Evolutionary conservation across 2,888 invertebrate genomes (phyloP), one percentile per base, ranked within the genome.

Genomic region (Eudemis profundana): DNA sequence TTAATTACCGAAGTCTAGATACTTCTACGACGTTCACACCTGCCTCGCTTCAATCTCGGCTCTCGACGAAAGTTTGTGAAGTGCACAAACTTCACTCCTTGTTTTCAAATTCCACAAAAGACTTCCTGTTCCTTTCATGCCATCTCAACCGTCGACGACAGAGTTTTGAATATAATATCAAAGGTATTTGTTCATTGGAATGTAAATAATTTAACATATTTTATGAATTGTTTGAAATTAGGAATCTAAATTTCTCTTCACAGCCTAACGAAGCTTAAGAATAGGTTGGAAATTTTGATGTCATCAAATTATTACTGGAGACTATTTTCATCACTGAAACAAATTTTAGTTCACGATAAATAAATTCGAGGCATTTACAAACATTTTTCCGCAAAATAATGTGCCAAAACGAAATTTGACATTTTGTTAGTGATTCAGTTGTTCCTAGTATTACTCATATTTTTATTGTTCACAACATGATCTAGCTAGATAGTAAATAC

Each of bases 141-240:
- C 46, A 54, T 19, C 40, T 54, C 27, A 2, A n/a, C 23, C 17
- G 23, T 56, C 38, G 38, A 56, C 38, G 21, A 57, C 56, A 49
- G 38, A 51, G 49, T 63, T 49, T 40, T 23, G 15, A 42, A 40
- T 57, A 29, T 19, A 44, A 46, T 59, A 38, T 59, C 57, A 59
- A 59, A 59, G 44, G 23, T 46, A 15, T 46, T 62, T 54, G 42
- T 64, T 64, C 51, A 64, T 51, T 38, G 57, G 36, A 64, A 64
- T 64, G 40, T 57, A 51, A 57, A 64, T 64, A 59, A 51, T 17
- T 64, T 51, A 64, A 23, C 57, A 59, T 59, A 59, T 59, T 64
- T 59, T 50, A 21, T 21, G 50, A 57, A 50, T 51, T 64, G 54
- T 54, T 62, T 51, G 49, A 56, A 63, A 59, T 50, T 59, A 36